Percentiles rank a stretch among this genome's conserved stretches.
phyloP scores from a whole-genome alignment of 2,888 invertebrate species.

The Ophonus ardosiacus region DNA sequence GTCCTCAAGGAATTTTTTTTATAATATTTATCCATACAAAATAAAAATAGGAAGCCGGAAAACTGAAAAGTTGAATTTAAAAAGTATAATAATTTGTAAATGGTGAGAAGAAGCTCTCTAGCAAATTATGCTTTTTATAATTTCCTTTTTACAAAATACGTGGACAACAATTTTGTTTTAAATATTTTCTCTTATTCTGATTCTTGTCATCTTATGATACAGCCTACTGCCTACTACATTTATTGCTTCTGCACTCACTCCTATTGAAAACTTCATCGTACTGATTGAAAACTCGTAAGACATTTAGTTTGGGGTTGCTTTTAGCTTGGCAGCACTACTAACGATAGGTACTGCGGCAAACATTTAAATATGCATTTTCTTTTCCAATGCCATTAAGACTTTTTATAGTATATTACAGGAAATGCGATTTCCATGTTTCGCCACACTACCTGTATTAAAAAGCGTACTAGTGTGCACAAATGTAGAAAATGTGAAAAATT shows the following conservation, averaged over 20 bases:
- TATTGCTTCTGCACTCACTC: slow-evolving; percentile 32
- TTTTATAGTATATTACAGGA: not conserved
- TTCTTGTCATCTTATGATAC: not conserved
- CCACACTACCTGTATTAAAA: slow-evolving; percentile 1
- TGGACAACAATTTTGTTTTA: too few relatives aligned
- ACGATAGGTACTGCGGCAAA: slow-evolving; percentile 18
- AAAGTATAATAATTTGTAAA: too few relatives aligned
- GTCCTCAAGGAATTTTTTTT: too few relatives aligned
- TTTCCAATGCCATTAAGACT: not conserved
- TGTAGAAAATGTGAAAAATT: slow-evolving; percentile 8
- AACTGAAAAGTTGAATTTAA: too few relatives aligned
- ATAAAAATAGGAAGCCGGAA: too few relatives aligned
- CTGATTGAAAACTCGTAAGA: slow-evolving; percentile 3
- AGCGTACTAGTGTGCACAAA: slow-evolving; percentile 24
- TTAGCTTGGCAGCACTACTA: slow-evolving; percentile 35
- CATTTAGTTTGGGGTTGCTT: slow-evolving; percentile 36
- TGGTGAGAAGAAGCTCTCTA: too few relatives aligned
- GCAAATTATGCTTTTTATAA: too few relatives aligned
- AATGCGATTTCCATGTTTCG: slow-evolving; percentile 38
- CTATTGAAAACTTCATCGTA: slow-evolving; percentile 2
- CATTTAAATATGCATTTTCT: not conserved
- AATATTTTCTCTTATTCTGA: not conserved
- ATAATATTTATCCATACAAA: too few relatives aligned
- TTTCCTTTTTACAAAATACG: too few relatives aligned
- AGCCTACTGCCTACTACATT: slow-evolving; percentile 32